These are phyloP conservation scores for Rhea americana DNA, from an alignment of 2,113 vertebrate genomes.

Conservation along the genomic window DNA sequence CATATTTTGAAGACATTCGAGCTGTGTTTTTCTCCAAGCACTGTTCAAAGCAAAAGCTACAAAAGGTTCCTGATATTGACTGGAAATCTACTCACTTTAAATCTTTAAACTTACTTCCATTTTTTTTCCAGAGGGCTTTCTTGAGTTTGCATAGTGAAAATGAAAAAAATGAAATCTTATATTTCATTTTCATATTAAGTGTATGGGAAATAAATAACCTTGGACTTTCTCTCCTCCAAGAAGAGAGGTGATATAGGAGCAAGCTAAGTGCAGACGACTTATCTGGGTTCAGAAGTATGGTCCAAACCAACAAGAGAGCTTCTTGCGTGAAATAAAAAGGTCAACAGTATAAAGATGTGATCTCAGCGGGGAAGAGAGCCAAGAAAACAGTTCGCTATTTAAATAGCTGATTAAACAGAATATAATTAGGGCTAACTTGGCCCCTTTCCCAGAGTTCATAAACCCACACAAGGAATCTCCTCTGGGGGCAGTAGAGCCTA, in stretches of 20 bases:
- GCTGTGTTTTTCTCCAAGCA: background rate
- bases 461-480: constrained; percentile 57
- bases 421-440: constrained; percentile 72
- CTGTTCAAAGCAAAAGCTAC: background rate
- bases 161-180: background rate
- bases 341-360: constrained; percentile 57
- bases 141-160: constrained; percentile 10
- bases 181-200: background rate
- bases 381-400: constrained; percentile 67
- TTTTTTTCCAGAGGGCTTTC: background rate
- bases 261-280: background rate
- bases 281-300: background rate
- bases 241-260: background rate
- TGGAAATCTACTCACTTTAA: background rate
- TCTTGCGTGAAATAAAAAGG: constrained; percentile 53
- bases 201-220: background rate
- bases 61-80: background rate
- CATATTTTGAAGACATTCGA: background rate
- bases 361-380: background rate
- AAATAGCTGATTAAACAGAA: constrained; percentile 75
- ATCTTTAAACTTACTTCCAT: background rate
- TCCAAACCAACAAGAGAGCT: constrained; percentile 12
- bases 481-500: constrained; percentile 20
- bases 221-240: background rate
- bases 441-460: constrained; percentile 75